phyloP scores from a whole-genome alignment of 37 sponge, comb jelly and placozoan genomes.

The Mnemiopsis leidyi region DNA sequence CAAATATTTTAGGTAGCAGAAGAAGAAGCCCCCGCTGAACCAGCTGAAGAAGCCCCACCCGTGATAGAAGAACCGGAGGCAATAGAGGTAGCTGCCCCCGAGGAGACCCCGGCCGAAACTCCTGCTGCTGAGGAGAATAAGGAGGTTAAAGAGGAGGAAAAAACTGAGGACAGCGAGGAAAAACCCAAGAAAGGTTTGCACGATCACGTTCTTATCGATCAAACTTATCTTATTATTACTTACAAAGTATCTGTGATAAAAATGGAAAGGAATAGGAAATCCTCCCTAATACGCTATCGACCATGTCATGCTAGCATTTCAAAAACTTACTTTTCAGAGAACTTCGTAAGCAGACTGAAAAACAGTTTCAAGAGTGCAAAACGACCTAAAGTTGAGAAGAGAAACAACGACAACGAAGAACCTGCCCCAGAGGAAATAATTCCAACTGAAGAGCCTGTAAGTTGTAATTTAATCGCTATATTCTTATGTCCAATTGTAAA shows the following conservation, averaged over 20 bases:
- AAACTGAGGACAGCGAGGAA: not conserved
- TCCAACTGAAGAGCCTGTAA: slow-evolving; percentile 21
- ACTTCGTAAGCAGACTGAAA: slow-evolving; percentile 12
- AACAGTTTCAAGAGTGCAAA: slow-evolving; percentile 44
- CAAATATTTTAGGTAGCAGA: not conserved
- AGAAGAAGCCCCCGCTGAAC: not conserved
- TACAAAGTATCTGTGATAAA: too few species aligned
- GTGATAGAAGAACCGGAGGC: not conserved
- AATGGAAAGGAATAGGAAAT: too few species aligned
- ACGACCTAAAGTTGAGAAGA: not conserved
- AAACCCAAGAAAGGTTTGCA: slow-evolving; percentile 46
- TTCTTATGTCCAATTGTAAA: too few species aligned
- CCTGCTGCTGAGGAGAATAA: not conserved
- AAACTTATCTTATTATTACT: too few species aligned
- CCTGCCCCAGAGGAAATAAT: not conserved
- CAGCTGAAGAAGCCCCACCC: slow-evolving; percentile 11
- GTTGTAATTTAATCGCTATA: too few species aligned
- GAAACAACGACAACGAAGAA: not conserved
- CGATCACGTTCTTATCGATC: too few species aligned
- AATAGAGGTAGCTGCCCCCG: not conserved
- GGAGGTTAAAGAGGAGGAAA: not conserved
- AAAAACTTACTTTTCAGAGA: not conserved
- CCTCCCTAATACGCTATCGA: too few species aligned
- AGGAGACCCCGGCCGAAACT: not conserved
- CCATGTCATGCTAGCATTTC: not conserved